Base-by-base conservation (phyloP, 1,140 invertebrate genomes). In the Acyrthosiphon pisum region DNA sequence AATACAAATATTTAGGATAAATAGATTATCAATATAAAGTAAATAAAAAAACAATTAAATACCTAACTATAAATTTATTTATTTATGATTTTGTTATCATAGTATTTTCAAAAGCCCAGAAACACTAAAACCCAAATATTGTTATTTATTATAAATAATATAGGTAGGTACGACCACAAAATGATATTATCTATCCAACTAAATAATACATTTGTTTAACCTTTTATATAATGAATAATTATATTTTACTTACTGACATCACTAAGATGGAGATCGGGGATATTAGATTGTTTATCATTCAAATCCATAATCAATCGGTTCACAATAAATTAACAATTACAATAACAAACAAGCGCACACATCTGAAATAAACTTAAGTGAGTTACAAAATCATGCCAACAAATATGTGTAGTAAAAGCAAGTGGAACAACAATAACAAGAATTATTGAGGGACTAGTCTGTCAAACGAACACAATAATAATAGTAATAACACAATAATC, bases 201-300 rank as follows among this genome's bases (percentile, higher is more conserved):
- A 83, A 44, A 37, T 87, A 14, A 87, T 87, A n/a, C 30, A 86
- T 37, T 89, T 53, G 35, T 89, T 53, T 26, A 50, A 89, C 35
- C 35, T 35, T 89, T 37, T 8, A 87, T n/a, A 46, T 89, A 89
- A 53, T 53, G 46, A 37, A 89, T 89, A 56, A 41, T 3, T 56
- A 37, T 9, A 22, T n/a, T 68, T 68, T 96, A 97, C 97, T 97
- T 95, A 97, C 97, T 96, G 96, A 97, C 96, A 97, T 97, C 97
- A 96, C 96, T 97, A 95, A 97, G 96, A 94, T 97, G 96, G 94
- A 97, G 95, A 95, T 95, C 96, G 84, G 95, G 93, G 60, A 95
- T 94, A 93, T 94, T 94, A 68, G 93, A 93, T 91, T 94, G 93
- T n/a, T 90, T 60, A 89, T 94, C 92, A 68, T 94, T 94, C 44